Percentiles rank a stretch among this genome's conserved stretches.
These are phyloP conservation scores for Delphinapterus leucas DNA, from an alignment of 2,113 vertebrate genomes.

Conservation along the genomic window DNA sequence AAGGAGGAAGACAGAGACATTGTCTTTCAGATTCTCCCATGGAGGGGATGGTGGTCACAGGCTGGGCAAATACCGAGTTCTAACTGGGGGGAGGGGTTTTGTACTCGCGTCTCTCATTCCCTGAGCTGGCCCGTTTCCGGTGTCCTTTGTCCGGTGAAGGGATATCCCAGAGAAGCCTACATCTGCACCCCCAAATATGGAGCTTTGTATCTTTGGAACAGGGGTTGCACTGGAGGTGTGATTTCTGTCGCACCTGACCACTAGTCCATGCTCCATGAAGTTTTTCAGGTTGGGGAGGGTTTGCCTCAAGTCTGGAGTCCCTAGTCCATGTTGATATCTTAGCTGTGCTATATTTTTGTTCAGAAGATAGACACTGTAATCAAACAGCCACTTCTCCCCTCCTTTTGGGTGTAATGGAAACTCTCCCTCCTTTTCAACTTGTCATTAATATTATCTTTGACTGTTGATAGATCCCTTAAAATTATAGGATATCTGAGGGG, in stretches of 20 bases:
- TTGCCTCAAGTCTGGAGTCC: conserved; percentile 96
- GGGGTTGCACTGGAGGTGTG: conserved; percentile 93
- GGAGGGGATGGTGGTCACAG: conserved; percentile 43
- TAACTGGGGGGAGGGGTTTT: conserved; percentile 89
- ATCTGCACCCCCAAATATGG: conserved; percentile 84
- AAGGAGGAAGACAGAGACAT: conserved; percentile 84
- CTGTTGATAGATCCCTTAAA: too few relatives aligned
- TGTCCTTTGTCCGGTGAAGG: conserved; percentile 89
- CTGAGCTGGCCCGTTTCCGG: conserved; percentile 90
- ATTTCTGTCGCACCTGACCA: conserved; percentile 94
- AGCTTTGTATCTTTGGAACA: conserved; percentile 90
- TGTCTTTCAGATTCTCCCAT: conserved; percentile 69
- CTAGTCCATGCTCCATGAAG: conserved; percentile 95
- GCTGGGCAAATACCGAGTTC: conserved; percentile 79
- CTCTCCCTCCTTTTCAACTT: too few relatives aligned
- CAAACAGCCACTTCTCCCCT: too few relatives aligned
- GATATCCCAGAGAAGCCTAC: conserved; percentile 80
- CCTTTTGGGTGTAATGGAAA: too few relatives aligned
- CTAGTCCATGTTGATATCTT: conserved; percentile 95
- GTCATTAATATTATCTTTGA: too few relatives aligned
- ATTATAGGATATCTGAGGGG: too few relatives aligned
- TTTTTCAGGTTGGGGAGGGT: conserved; percentile 98
- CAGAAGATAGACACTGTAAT: too few relatives aligned
- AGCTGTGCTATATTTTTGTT: conserved; percentile 81
- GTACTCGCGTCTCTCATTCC: conserved; percentile 87